Evolutionary conservation across 2,888 invertebrate genomes (phyloP).

Genomic region (Sabatieria punctata): DNA sequence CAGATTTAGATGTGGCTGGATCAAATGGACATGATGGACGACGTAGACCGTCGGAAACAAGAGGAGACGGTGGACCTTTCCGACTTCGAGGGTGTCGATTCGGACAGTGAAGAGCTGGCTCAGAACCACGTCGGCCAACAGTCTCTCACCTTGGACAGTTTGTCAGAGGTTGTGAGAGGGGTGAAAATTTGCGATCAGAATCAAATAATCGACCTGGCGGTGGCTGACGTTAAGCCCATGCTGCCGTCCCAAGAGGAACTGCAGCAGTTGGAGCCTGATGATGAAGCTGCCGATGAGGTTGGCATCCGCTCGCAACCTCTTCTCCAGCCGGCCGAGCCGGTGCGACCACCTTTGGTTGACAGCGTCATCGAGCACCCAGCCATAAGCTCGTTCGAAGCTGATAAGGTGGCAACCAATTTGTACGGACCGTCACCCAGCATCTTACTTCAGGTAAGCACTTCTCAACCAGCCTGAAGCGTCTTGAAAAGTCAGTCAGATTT

Average conservation of each 20-base stretch:
- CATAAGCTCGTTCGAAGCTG: background rate
- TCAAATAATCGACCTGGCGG: too few relatives aligned
- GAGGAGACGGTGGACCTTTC: conserved; percentile 8
- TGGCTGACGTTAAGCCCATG: too few relatives aligned
- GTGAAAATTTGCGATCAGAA: too few relatives aligned
- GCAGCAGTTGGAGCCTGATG: too few relatives aligned
- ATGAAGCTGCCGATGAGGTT: background rate
- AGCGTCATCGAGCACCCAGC: too few relatives aligned
- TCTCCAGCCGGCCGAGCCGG: too few relatives aligned
- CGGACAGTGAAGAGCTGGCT: background rate
- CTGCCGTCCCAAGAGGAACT: background rate
- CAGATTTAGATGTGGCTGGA: conserved; percentile 39
- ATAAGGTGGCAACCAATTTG: background rate
- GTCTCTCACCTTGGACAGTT: too few relatives aligned
- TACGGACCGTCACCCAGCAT: conserved; percentile 1
- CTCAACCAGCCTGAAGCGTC: too few relatives aligned
- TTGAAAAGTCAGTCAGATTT: too few relatives aligned
- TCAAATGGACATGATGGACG: conserved; percentile 12
- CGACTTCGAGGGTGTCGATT: conserved; percentile 13
- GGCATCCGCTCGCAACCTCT: background rate
- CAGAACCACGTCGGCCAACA: background rate
- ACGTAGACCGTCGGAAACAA: conserved; percentile 11
- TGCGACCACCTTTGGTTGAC: too few relatives aligned
- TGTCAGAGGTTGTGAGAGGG: too few relatives aligned
- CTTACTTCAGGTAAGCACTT: conserved; percentile 1